Evolutionary conservation across 2,888 invertebrate genomes (phyloP), one percentile per base, ranked within the genome.

Genomic region (Cybosia mesomella): DNA sequence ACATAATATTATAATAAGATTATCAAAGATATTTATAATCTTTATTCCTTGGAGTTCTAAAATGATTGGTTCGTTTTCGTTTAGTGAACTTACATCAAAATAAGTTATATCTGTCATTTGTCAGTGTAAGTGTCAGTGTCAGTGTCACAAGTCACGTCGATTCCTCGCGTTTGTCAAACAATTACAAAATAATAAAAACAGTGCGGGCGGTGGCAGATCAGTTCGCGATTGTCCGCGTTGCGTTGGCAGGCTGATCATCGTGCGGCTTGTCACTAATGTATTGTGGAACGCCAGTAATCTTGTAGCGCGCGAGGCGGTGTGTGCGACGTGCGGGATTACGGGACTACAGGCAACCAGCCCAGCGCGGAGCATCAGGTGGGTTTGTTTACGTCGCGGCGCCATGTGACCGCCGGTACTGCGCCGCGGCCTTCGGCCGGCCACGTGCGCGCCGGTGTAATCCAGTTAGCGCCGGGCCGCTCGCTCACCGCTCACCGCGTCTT

Each of bases 351-450:
- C 65, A 55, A 61, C 68, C 67, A 61, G 68, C 70, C 62, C 64
- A 64, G 72, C 67, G 60, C 57, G 63, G 75, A 72, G 84, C 86
- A 84, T 85, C 85, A 88, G 89, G 88, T 88, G 85, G 84, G 87
- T 87, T 87, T 87, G 88, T 88, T 87, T 85, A 88, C 83, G 82
- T 78, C 74, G 62, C 36, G 66, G 53, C 58, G 78, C 85, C 87
- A 88, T 88, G 89, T 87, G 88, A 88, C 80, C 74, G 72, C 59
- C 67, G 67, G 55, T 76, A 84, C 81, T 85, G 83, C 85, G 82
- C 70, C 77, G 79, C 85, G 84, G 78, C 85, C 79, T 80, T 79
- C 79, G 67, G 60, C 64, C 66, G 69, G 77, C 83, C 83, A 81
- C 81, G 83, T 81, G 83, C 81, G 81, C 72, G 72, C 79, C 77